A percentile compares a stretch with the other conserved stretches of the same genome.
Conservation (phyloP, 2,113 vertebrate genomes). For the Poecile atricapillus region DNA sequence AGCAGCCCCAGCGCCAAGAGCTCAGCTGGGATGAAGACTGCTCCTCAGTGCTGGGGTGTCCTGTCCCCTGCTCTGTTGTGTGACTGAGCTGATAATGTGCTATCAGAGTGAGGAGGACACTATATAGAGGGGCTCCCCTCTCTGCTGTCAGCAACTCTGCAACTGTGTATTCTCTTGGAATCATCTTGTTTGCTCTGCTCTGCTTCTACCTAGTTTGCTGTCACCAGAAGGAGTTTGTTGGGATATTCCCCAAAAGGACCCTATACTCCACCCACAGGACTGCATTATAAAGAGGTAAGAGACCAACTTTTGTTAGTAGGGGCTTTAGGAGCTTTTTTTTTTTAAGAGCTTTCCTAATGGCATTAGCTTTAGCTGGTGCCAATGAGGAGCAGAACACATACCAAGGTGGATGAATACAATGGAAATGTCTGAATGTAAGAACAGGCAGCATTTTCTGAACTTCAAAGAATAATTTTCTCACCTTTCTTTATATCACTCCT, state of each 20-base stretch:
- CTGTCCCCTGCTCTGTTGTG: constrained; percentile 29
- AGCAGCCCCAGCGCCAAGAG: constrained; percentile 22
- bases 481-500: neutral
- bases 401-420: neutral
- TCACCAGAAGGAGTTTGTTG: neutral
- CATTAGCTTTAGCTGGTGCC: neutral
- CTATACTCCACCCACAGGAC: neutral
- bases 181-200: neutral
- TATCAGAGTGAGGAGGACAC: constrained; percentile 28
- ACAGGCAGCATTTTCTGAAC: neutral
- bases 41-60: constrained; percentile 43
- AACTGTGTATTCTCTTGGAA: neutral
- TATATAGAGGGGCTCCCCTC: constrained; percentile 47
- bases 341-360: neutral
- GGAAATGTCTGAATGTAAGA: neutral
- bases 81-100: constrained; percentile 57
- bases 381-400: neutral
- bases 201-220: neutral
- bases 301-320: neutral
- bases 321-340: neutral
- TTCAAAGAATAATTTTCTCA: neutral
- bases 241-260: neutral
- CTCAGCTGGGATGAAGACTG: constrained; percentile 58
- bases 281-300: constrained; percentile 62
- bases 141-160: neutral